A percentile compares a stretch with the other conserved stretches of the same genome.
These are phyloP conservation scores for Malurus leucopterus DNA, from an alignment of 2,797 vertebrate genomes.

Conservation along the genomic window DNA sequence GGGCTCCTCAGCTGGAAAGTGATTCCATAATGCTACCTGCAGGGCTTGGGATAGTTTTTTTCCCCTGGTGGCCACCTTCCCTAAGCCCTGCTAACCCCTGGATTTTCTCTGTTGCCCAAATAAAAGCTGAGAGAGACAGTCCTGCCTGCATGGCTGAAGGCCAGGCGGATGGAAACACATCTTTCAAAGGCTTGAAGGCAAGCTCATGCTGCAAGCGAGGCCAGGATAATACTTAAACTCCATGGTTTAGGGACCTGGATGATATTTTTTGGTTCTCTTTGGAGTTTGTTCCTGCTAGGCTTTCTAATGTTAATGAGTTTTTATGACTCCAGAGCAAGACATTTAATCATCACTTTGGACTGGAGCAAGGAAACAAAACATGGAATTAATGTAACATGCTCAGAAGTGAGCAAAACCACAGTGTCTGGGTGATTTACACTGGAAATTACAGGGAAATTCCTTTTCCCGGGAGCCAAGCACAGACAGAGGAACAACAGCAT, in stretches of 20 bases:
- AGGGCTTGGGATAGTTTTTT: background rate
- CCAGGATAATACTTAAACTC: background rate
- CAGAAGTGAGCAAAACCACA: background rate
- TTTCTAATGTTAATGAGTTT: background rate
- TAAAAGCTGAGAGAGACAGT: background rate
- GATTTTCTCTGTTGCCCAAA: background rate
- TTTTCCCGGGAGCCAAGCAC: background rate
- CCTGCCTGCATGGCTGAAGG: background rate
- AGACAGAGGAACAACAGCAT: fast-evolving
- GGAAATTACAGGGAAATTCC: background rate
- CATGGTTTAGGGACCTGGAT: background rate
- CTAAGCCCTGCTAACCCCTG: background rate
- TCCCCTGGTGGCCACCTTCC: background rate
- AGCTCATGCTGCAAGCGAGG: background rate
- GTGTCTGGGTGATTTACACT: background rate
- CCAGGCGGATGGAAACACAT: background rate
- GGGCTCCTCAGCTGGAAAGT: background rate
- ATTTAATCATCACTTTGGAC: background rate
- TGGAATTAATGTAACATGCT: fast-evolving
- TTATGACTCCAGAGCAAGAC: background rate
- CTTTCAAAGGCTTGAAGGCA: background rate
- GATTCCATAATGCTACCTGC: background rate
- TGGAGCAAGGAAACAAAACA: background rate
- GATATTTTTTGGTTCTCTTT: background rate
- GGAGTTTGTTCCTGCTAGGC: background rate